These are phyloP conservation scores for Rhopalosiphum maidis DNA, from an alignment of 1,140 invertebrate species.

Conservation along the genomic window DNA sequence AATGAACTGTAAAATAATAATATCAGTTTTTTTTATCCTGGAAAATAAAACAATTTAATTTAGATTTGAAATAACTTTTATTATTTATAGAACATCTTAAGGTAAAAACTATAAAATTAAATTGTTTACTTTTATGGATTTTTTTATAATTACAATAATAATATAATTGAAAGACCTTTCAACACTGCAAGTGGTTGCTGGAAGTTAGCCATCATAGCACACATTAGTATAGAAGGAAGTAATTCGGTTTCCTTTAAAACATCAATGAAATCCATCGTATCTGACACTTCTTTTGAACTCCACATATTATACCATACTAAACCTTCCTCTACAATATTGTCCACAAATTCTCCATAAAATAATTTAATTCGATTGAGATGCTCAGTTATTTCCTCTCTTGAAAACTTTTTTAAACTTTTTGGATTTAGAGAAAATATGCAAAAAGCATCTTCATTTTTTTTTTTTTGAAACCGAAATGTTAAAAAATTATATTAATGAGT, in stretches of 20 bases:
- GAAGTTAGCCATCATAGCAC: neutral
- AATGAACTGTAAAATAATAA: too few relatives aligned
- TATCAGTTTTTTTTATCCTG: too few relatives aligned
- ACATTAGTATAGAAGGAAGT: neutral
- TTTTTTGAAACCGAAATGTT: neutral
- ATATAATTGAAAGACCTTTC: neutral
- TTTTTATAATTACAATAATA: too few relatives aligned
- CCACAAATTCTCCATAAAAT: conserved; percentile 8
- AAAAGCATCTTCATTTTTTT: neutral
- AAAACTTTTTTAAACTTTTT: neutral
- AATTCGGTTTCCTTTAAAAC: conserved; percentile 35
- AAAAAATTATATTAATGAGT: neutral
- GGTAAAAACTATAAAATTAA: too few relatives aligned
- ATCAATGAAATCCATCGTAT: neutral
- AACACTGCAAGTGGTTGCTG: neutral
- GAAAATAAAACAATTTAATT: too few relatives aligned
- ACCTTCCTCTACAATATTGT: conserved; percentile 2
- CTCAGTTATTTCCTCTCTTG: neutral
- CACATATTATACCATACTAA: neutral
- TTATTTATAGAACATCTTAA: too few relatives aligned
- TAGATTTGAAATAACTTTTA: too few relatives aligned
- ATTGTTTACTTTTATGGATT: too few relatives aligned
- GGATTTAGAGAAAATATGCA: neutral
- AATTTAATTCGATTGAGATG: neutral
- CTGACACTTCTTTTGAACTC: conserved; percentile 12